phyloP scores from a whole-genome alignment of 1,140 invertebrate species.

The Metopolophium dirhodum region DNA sequence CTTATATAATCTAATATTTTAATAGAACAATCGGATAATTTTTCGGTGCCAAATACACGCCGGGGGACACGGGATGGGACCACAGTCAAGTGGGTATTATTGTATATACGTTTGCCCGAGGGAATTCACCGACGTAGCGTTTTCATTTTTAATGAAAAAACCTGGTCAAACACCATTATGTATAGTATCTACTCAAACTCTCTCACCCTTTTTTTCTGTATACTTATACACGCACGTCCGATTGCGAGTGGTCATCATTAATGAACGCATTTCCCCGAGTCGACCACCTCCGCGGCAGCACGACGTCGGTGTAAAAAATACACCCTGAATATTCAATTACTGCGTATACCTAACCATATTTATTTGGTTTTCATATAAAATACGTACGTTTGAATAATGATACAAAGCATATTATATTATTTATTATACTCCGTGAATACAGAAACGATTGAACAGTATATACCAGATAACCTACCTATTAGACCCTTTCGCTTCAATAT shows the following conservation, averaged over 20 bases:
- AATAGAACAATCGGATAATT: neutral
- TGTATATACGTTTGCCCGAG: neutral
- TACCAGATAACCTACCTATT: neutral
- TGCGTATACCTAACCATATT: neutral
- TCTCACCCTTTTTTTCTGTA: neutral
- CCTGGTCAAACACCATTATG: neutral
- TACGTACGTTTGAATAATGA: neutral
- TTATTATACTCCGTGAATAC: no score
- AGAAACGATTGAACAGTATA: neutral
- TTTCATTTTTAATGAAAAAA: conserved; percentile 30
- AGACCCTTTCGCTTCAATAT: neutral
- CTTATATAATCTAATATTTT: neutral
- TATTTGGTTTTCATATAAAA: neutral
- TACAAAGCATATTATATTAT: neutral
- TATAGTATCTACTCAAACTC: neutral
- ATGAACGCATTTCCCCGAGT: neutral
- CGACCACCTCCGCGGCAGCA: neutral
- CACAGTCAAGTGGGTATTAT: neutral
- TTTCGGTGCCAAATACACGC: neutral
- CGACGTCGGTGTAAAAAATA: neutral
- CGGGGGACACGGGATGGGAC: neutral
- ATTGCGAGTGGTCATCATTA: neutral
- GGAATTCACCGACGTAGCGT: neutral
- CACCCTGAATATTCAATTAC: neutral
- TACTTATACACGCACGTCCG: neutral